Percentiles rank a stretch among this genome's conserved stretches.
Evolutionary conservation across 2,113 vertebrate species (phyloP).

Genomic region (Eidolon helvum): DNA sequence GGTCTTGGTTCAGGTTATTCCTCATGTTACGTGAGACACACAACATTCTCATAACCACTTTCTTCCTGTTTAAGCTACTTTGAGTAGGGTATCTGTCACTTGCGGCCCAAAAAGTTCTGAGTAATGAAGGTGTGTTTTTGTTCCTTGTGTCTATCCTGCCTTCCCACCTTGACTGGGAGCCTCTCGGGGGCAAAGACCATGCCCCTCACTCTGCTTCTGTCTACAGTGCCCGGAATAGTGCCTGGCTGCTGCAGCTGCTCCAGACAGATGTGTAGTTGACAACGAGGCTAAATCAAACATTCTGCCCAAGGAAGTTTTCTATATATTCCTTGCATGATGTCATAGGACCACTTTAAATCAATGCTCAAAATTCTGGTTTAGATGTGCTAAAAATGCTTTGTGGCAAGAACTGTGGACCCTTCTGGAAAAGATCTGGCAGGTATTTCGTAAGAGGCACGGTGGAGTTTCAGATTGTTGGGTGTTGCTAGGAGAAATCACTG

Average conservation of each 20-base stretch:
- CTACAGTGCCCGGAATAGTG: slow-evolving; percentile 9
- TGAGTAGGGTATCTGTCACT: not conserved
- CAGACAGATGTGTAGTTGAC: slow-evolving; percentile 45
- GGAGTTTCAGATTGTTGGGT: not conserved
- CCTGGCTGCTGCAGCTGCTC: slow-evolving; percentile 28
- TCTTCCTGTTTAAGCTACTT: not conserved
- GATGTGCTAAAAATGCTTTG: slow-evolving; percentile 15
- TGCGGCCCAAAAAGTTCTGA: not conserved
- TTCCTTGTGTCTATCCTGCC: not conserved
- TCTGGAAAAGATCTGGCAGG: not conserved
- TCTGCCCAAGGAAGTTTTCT: slow-evolving; percentile 41
- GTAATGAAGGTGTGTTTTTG: not conserved
- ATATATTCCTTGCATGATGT: slow-evolving; percentile 52
- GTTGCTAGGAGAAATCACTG: not conserved
- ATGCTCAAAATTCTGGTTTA: not conserved
- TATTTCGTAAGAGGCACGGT: not conserved
- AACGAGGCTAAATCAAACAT: not conserved
- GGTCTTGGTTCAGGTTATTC: not conserved
- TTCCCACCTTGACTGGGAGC: not conserved
- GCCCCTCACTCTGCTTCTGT: not conserved
- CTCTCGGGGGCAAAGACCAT: not conserved
- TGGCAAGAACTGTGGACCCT: not conserved
- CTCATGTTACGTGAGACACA: not conserved
- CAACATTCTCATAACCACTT: not conserved
- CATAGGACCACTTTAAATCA: slow-evolving; percentile 41